phyloP scores from a whole-genome alignment of 1,140 invertebrate genomes.

The Hylaeus volcanicus region DNA sequence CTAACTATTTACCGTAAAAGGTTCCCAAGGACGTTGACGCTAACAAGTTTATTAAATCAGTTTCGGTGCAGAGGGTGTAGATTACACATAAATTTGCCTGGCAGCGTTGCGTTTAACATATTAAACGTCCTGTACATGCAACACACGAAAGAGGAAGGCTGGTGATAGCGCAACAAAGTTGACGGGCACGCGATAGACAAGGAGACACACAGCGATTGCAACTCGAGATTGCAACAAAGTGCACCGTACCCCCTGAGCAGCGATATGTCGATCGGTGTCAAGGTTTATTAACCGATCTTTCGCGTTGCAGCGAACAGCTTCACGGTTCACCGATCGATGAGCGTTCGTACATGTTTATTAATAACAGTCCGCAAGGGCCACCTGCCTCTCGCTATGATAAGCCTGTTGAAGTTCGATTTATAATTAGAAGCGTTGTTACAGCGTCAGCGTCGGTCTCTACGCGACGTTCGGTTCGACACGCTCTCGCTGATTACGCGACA shows the following conservation, averaged over 20 bases:
- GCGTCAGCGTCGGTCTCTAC: not conserved
- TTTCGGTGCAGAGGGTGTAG: no score
- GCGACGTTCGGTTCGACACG: not conserved
- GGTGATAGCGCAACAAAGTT: not conserved
- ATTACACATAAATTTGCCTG: no score
- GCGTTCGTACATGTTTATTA: conserved; percentile 26
- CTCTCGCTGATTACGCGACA: not conserved
- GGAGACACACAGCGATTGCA: no score
- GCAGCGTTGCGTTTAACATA: no score
- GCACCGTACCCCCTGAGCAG: conserved; percentile 32
- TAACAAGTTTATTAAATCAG: no score
- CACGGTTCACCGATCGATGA: conserved; percentile 23
- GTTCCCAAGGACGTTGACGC: no score
- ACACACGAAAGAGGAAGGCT: no score
- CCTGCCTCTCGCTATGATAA: conserved; percentile 23
- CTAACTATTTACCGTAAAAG: no score
- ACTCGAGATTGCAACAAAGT: not conserved
- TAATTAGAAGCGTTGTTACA: conserved; percentile 26
- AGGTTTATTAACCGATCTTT: conserved; percentile 36
- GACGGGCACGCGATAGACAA: not conserved
- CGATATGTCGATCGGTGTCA: conserved; percentile 18
- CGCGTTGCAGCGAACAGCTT: not conserved
- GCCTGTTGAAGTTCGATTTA: conserved; percentile 24
- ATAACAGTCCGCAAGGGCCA: conserved; percentile 23
- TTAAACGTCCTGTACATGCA: no score